Evolutionary conservation across 2,113 vertebrate species (phyloP).

Genomic region (Brachyhypopomus gauderio): DNA sequence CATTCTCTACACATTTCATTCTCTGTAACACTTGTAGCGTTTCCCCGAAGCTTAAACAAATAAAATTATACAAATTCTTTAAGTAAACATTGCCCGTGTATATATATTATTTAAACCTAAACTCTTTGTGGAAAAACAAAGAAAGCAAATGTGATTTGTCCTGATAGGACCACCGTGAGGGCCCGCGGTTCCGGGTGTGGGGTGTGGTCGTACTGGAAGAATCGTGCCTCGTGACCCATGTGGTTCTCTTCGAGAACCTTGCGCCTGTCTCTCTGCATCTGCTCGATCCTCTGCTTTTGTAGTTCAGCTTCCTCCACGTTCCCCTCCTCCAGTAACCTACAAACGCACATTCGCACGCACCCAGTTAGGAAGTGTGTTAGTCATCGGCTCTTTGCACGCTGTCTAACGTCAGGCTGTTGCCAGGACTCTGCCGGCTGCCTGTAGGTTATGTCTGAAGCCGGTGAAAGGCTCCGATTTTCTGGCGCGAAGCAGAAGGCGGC

Average conservation of each 20-base stretch:
- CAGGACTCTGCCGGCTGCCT: conserved; percentile 15
- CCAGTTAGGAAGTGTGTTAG: neutral
- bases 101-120: no score
- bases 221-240: conserved; percentile 84
- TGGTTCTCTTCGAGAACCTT: conserved; percentile 85
- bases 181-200: no score
- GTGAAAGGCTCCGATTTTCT: no score
- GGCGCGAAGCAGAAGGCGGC: no score
- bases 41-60: neutral
- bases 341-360: conserved; percentile 21
- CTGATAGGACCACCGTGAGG: neutral
- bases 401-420: neutral
- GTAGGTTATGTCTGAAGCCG: neutral
- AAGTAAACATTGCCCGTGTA: neutral
- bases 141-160: no score
- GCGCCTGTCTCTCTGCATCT: conserved; percentile 89
- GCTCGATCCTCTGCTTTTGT: conserved; percentile 92
- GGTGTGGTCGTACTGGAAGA: conserved; percentile 83
- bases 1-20: neutral
- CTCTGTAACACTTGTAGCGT: neutral
- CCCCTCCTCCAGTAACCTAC: conserved; percentile 92
- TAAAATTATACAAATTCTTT: neutral
- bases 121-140: no score
- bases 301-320: conserved; percentile 86
- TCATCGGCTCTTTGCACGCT: neutral